phyloP scores from a whole-genome alignment of 2,888 invertebrate species.

The Scaptomyza cyrtandrae region DNA sequence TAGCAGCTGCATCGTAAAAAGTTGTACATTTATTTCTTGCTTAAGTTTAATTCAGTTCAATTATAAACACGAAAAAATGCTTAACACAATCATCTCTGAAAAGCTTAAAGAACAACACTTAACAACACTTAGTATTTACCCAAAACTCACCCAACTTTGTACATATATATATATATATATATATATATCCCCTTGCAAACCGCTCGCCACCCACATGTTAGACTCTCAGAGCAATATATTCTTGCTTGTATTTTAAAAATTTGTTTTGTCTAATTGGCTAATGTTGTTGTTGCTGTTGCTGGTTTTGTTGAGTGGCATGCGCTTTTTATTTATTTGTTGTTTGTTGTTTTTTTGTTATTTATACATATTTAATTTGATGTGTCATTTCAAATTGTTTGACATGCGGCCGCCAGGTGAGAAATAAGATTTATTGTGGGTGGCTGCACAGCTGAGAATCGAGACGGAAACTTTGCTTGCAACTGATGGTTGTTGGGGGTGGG shows the following conservation, averaged over 20 bases:
- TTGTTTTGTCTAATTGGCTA: slow-evolving; percentile 48
- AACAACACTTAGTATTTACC: slow-evolving; percentile 37
- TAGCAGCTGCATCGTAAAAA: slow-evolving; percentile 7
- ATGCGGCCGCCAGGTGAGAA: slow-evolving; percentile 19
- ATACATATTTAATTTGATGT: slow-evolving; percentile 72
- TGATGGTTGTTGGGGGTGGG: too few relatives aligned
- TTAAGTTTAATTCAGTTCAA: background rate
- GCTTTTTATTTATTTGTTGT: slow-evolving; percentile 36
- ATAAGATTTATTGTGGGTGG: slow-evolving; percentile 77
- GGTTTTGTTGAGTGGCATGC: slow-evolving; percentile 24
- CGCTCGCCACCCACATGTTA: slow-evolving; percentile 8
- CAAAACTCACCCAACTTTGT: background rate
- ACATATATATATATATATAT: background rate
- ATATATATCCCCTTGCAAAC: too few relatives aligned
- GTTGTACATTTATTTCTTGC: background rate
- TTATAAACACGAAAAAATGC: background rate
- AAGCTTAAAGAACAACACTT: slow-evolving; percentile 39
- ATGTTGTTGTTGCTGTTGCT: slow-evolving; percentile 23
- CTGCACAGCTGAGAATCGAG: slow-evolving; percentile 51
- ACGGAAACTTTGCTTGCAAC: slow-evolving; percentile 14
- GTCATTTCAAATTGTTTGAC: slow-evolving; percentile 66
- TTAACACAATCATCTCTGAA: background rate
- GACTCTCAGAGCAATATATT: slow-evolving; percentile 14
- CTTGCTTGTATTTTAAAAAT: slow-evolving; percentile 23
- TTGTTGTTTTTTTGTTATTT: slow-evolving; percentile 48